These are phyloP conservation scores for Calcarius ornatus DNA, from an alignment of 2,113 vertebrate genomes.

Conservation along the genomic window DNA sequence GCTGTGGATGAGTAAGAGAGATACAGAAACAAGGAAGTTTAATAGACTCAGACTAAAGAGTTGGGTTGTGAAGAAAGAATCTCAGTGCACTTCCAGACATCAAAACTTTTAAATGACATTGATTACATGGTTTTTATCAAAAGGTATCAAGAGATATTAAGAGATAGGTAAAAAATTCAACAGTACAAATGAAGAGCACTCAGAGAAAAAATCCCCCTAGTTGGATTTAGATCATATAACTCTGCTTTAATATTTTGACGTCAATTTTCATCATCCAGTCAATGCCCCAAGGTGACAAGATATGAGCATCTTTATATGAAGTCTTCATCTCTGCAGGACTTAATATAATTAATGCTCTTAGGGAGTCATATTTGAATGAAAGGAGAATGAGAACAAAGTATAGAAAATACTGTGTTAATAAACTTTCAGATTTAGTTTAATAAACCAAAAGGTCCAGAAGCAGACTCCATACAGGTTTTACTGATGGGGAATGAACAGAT, in stretches of 20 bases:
- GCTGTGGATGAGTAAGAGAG: background rate
- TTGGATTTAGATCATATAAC: background rate
- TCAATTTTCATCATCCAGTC: background rate
- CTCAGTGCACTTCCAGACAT: background rate
- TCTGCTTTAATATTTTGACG: background rate
- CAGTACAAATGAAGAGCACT: background rate
- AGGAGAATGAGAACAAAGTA: background rate
- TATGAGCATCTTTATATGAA: background rate
- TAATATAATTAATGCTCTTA: background rate
- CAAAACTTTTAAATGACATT: background rate
- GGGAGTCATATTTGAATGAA: background rate
- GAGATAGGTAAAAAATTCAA: background rate
- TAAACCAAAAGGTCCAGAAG: background rate
- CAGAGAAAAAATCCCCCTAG: background rate
- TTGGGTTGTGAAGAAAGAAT: background rate
- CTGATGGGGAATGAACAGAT: background rate
- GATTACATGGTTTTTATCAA: background rate
- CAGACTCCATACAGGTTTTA: background rate
- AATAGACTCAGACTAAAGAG: background rate
- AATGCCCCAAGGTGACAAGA: background rate
- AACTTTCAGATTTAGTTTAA: background rate
- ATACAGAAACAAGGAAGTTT: background rate
- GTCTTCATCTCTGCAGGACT: background rate
- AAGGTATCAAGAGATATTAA: background rate
- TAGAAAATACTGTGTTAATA: background rate